Percentiles rank a stretch among this genome's conserved stretches.
Conservation (phyloP, 2,888 invertebrate genomes). For the Acholoe squamosa region DNA sequence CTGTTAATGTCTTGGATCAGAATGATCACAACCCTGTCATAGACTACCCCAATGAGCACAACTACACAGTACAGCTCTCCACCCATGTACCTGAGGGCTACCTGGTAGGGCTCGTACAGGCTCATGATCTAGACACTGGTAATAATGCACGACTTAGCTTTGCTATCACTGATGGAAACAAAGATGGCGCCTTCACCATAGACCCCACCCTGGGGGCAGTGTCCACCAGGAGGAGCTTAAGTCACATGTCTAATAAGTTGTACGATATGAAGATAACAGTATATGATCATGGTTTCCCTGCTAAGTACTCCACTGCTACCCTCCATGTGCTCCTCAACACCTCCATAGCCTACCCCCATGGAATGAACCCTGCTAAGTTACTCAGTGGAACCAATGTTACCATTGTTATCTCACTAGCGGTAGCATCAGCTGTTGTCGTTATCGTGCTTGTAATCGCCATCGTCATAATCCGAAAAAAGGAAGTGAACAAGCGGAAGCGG, state of each 20-base stretch:
- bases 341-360: conserved; percentile 57
- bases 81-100: conserved; percentile 63
- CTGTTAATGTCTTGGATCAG: conserved; percentile 57
- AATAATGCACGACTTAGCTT: conserved; percentile 58
- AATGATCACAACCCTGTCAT: conserved; percentile 66
- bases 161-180: conserved; percentile 17
- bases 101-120: conserved; percentile 56
- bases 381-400: conserved; percentile 60
- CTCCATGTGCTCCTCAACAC: conserved; percentile 61
- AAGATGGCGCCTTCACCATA: conserved; percentile 56
- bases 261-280: conserved; percentile 62
- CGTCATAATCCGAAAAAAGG: conserved; percentile 59
- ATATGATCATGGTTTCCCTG: conserved; percentile 57
- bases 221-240: conserved; percentile 29
- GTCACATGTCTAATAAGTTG: conserved; percentile 8
- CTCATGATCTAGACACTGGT: conserved; percentile 61
- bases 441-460: conserved; percentile 62
- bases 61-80: conserved; percentile 62
- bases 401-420: conserved; percentile 62
- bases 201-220: conserved; percentile 46
- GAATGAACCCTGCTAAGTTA: background rate
- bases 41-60: conserved; percentile 60
- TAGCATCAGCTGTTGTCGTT: conserved; percentile 61
- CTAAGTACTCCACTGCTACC: conserved; percentile 17
- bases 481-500: conserved; percentile 45